A percentile compares a stretch with the other conserved stretches of the same genome.
Conservation (phyloP, 2,888 invertebrate species). For the Pocota personata region DNA sequence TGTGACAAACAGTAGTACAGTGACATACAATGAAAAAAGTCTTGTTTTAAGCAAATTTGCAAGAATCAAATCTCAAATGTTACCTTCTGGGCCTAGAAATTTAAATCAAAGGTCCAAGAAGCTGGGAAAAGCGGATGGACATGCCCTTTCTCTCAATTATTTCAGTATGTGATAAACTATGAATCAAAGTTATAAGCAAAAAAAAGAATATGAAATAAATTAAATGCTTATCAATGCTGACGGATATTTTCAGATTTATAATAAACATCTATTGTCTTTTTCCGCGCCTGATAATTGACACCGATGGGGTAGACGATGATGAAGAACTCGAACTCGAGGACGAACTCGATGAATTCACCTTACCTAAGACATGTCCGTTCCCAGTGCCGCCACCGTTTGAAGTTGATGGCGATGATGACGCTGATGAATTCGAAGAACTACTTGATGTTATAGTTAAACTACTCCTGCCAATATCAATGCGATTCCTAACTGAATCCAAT, state of each 20-base stretch:
- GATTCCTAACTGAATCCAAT: conserved; percentile 38
- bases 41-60: background rate
- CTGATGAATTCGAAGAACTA: conserved; percentile 4
- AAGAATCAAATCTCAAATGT: background rate
- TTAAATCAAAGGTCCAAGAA: background rate
- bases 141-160: background rate
- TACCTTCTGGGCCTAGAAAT: background rate
- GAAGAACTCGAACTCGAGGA: background rate
- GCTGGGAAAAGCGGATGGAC: background rate
- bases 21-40: too few species aligned
- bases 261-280: conserved; percentile 22
- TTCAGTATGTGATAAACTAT: background rate
- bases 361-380: conserved; percentile 39
- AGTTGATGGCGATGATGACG: conserved; percentile 13
- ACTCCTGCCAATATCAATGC: conserved; percentile 22
- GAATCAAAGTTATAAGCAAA: background rate
- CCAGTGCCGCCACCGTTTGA: conserved; percentile 21
- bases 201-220: background rate
- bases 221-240: conserved; percentile 24
- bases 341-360: conserved; percentile 21
- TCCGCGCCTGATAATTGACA: conserved; percentile 39
- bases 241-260: background rate
- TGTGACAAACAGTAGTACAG: too few species aligned
- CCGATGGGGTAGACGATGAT: conserved; percentile 19
- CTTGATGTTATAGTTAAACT: conserved; percentile 15